Evolutionary conservation across 23 tunicate genomes (phyloP).

Genomic region (Oikopleura albicans): DNA sequence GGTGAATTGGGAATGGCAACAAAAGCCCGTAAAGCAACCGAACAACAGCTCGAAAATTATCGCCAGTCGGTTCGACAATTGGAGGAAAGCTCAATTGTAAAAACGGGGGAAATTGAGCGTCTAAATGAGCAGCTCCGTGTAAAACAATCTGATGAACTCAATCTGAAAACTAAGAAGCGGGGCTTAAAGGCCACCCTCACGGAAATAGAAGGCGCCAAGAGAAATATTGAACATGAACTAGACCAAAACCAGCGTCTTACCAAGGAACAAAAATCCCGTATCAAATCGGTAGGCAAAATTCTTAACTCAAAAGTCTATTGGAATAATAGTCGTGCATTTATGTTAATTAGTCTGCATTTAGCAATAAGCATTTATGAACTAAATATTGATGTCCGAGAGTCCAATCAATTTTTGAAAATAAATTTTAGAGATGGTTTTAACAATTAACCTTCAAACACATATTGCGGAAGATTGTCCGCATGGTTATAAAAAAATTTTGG

Average conservation of each 20-base stretch:
- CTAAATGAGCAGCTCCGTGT: background rate
- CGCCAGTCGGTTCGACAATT: background rate
- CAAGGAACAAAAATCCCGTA: background rate
- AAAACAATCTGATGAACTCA: background rate
- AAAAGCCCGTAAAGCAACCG: constrained; percentile 10
- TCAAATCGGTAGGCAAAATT: background rate
- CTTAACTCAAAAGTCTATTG: too few relatives aligned
- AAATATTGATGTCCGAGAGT: too few relatives aligned
- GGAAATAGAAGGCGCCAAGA: background rate
- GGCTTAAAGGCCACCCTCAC: background rate
- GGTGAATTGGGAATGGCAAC: background rate
- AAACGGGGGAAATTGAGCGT: background rate
- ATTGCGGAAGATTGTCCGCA: too few relatives aligned
- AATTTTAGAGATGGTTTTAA: too few relatives aligned
- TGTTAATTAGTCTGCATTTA: too few relatives aligned
- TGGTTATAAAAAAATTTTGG: too few relatives aligned
- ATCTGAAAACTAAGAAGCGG: background rate
- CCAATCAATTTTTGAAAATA: too few relatives aligned
- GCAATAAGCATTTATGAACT: too few relatives aligned
- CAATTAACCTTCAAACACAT: too few relatives aligned
- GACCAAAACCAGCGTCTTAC: background rate
- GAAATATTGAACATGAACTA: background rate
- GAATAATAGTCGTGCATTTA: too few relatives aligned
- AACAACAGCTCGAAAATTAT: background rate
- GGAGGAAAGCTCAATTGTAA: background rate